Evolutionary conservation across 2,888 invertebrate genomes (phyloP).

Genomic region (Caenorhabditis macrosperma): DNA sequence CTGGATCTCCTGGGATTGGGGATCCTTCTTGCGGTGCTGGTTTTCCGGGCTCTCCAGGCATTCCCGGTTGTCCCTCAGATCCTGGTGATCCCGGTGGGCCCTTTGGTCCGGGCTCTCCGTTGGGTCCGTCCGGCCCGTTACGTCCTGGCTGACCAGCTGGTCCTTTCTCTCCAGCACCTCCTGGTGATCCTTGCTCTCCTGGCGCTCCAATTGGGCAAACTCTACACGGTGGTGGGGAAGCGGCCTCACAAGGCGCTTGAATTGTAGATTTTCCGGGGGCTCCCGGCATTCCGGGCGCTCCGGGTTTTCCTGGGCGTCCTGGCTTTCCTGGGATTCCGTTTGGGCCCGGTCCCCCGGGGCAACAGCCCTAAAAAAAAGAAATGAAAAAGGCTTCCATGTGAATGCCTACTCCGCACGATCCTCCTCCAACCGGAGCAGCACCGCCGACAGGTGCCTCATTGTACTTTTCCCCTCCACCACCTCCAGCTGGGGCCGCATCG

Average conservation of each 20-base stretch:
- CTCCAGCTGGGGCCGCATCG: constrained; percentile 23
- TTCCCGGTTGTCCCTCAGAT: constrained; percentile 55
- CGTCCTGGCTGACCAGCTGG: constrained; percentile 59
- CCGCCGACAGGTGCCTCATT: constrained; percentile 40
- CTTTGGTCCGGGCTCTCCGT: constrained; percentile 59
- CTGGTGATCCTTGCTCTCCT: constrained; percentile 54
- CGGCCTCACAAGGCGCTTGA: constrained; percentile 54
- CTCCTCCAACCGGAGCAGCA: constrained; percentile 25
- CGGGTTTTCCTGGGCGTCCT: constrained; percentile 58
- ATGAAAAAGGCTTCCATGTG: too few species aligned
- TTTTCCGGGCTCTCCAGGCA: constrained; percentile 58
- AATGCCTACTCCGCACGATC: constrained; percentile 28
- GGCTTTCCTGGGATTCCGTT: constrained; percentile 58
- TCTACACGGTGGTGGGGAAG: constrained; percentile 62
- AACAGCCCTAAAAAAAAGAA: constrained; percentile 39
- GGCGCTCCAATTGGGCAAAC: constrained; percentile 58
- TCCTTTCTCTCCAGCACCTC: constrained; percentile 54
- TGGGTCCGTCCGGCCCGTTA: constrained; percentile 57
- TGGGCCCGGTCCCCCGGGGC: constrained; percentile 59
- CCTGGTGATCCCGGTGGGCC: constrained; percentile 60
- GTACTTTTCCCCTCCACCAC: constrained; percentile 46
- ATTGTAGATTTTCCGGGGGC: constrained; percentile 50
- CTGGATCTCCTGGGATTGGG: constrained; percentile 60
- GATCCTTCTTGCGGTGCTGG: constrained; percentile 57
- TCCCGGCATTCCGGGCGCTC: constrained; percentile 64